Evolutionary conservation across 2,113 vertebrate species (phyloP), one percentile per base, ranked within the genome.

Genomic region (Chroicocephalus ridibundus): DNA sequence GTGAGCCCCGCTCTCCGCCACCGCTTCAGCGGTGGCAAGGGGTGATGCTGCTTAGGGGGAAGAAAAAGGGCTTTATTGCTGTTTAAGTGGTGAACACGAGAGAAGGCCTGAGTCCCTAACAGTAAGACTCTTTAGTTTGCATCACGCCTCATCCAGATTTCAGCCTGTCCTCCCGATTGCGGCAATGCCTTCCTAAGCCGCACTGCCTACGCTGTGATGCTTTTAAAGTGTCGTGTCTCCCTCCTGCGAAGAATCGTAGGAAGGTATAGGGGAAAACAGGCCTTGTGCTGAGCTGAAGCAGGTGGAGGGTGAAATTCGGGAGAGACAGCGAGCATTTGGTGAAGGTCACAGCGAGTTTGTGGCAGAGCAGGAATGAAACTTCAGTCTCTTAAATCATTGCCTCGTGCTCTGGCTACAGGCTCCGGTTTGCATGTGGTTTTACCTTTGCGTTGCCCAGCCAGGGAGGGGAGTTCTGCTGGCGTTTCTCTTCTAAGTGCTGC

Each of bases 41-140:
- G 94, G 68, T 75, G 66, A 76, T 86, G 86, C 81, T 72, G 65
- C 57, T 93, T 44, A 46, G 32, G 77, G 90, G 46, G 75, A 74
- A 82, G 84, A 40, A 21, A 54, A 61, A 80, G 38, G 52, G n/a
- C 77, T 68, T 62, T 44, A 15, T 15, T 54, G 49, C 72, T 69
- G 26, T 75, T 58, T 90, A 52, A 72, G 66, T 49, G 44, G 9
- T 38, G 10, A 69, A 57, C 51, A 7, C n/a, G 51, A 42, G 62
- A 29, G 74, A 42, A 36, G 13, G 11, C 17, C 22, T 2, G 26
- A 25, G 27, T n/a, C 7, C 44, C 27, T 38, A 5, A 31, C 21
- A 36, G 15, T 8, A 24, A 27, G 66, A 17, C 26, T 29, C 49
- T 40, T 40, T 27, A 1, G 19, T 13, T 38, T 65, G 79, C 5